Conservation (phyloP, 2,888 invertebrate species). For the Lasius fuliginosus region DNA sequence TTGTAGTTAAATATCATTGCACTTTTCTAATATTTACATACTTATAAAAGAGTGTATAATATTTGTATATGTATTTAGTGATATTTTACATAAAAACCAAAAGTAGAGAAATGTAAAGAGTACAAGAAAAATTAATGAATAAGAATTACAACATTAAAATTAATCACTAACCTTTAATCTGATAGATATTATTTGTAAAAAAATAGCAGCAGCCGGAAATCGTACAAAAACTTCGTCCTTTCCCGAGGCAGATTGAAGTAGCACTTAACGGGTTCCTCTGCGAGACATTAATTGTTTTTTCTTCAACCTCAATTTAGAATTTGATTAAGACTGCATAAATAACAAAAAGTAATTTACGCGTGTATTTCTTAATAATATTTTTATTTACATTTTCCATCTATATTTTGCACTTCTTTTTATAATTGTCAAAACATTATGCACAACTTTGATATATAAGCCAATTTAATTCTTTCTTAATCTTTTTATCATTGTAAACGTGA, state of each 20-base stretch:
- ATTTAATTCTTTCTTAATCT: not conserved
- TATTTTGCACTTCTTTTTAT: not conserved
- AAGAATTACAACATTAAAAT: not conserved
- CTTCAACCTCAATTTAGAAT: slow-evolving; percentile 24
- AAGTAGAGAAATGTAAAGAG: not conserved
- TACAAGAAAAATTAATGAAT: not conserved
- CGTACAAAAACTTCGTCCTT: slow-evolving; percentile 29
- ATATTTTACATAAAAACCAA: not conserved
- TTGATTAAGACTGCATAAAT: not conserved
- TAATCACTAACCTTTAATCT: slow-evolving; percentile 36
- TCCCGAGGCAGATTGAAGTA: slow-evolving; percentile 21
- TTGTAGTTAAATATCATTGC: not conserved
- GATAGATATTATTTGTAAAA: slow-evolving; percentile 31
- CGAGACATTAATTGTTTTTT: slow-evolving; percentile 47
- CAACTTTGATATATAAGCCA: not conserved
- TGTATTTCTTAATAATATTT: slow-evolving; percentile 13
- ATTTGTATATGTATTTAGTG: not conserved
- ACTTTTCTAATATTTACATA: not conserved
- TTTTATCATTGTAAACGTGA: not conserved
- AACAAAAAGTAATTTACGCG: slow-evolving; percentile 12
- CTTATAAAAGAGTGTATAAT: not conserved
- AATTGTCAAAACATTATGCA: not conserved
- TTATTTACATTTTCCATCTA: not conserved
- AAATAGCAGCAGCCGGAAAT: slow-evolving; percentile 36
- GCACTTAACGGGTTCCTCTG: slow-evolving; percentile 49